Evolutionary conservation across 2,888 invertebrate genomes (phyloP).

Genomic region (Spatulosminthurus flaviceps): DNA sequence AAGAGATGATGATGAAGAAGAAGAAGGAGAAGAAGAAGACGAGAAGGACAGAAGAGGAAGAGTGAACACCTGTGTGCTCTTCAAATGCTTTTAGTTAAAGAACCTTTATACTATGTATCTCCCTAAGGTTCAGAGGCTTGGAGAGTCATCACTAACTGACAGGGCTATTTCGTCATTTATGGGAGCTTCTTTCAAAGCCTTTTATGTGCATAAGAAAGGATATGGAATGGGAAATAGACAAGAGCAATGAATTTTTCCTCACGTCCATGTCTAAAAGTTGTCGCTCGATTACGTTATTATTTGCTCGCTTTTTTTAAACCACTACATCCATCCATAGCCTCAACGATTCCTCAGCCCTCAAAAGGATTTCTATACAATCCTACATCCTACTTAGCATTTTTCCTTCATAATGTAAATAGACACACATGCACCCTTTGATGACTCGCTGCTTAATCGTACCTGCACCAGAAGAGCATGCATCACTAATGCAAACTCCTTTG

Average conservation of each 20-base stretch:
- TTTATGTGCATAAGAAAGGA: background rate
- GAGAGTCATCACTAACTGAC: slow-evolving; percentile 2
- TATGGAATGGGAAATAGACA: too few species aligned
- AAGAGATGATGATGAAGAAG: slow-evolving; percentile 24
- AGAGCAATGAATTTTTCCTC: too few species aligned
- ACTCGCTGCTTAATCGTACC: too few species aligned
- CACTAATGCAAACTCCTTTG: too few species aligned
- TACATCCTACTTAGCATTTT: too few species aligned
- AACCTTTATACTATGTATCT: background rate
- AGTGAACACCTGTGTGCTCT: slow-evolving; percentile 46
- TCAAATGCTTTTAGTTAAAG: background rate
- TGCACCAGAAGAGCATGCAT: too few species aligned
- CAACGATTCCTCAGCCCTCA: too few species aligned
- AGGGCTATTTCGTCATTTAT: slow-evolving; percentile 18
- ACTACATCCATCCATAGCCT: too few species aligned
- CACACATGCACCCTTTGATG: too few species aligned
- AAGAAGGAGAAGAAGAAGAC: background rate
- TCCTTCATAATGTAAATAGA: too few species aligned
- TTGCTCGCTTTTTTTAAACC: slow-evolving; percentile 18
- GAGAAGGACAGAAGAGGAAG: background rate
- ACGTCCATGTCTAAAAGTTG: slow-evolving; percentile 14
- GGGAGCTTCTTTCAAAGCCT: background rate
- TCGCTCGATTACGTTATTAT: slow-evolving; percentile 30
- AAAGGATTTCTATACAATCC: too few species aligned
- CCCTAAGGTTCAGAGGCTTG: background rate